Percentiles rank a stretch among this genome's conserved stretches.
These are phyloP conservation scores for Leptatherina wallacei DNA, from an alignment of 2,797 vertebrate species.

Conservation along the genomic window DNA sequence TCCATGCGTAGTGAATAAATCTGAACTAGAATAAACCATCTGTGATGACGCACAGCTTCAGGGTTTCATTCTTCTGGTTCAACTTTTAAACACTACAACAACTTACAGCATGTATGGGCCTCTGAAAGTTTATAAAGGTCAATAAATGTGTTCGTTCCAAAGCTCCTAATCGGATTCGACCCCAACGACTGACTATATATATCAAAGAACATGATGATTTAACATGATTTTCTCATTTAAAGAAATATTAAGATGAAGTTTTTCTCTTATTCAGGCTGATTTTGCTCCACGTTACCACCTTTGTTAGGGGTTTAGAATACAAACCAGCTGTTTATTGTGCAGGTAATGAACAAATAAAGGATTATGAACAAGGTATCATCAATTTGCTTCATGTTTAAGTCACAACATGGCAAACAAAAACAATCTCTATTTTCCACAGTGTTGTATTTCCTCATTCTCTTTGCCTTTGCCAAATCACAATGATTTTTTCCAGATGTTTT, in stretches of 20 bases:
- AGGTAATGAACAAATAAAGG: not conserved
- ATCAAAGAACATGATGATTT: not conserved
- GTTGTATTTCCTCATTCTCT: not conserved
- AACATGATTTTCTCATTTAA: not conserved
- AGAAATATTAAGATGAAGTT: not conserved
- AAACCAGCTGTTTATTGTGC: not conserved
- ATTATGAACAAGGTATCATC: not conserved
- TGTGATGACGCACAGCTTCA: too few species aligned
- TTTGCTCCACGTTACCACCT: not conserved
- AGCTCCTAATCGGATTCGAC: not conserved
- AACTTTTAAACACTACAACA: not conserved
- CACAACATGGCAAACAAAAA: not conserved
- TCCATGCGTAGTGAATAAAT: too few species aligned
- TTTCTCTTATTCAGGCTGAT: not conserved
- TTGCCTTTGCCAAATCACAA: not conserved
- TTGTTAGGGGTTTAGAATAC: not conserved
- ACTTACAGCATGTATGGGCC: not conserved
- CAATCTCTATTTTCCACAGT: not conserved
- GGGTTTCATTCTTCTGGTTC: too few species aligned
- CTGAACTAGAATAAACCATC: too few species aligned
- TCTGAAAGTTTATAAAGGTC: not conserved
- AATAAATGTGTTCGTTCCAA: not conserved
- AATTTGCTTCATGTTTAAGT: not conserved
- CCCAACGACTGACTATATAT: not conserved
- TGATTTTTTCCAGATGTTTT: not conserved